Evolutionary conservation across 2,797 vertebrate genomes (phyloP), one percentile per base, ranked within the genome.

Genomic region (Enteromius anoplus): DNA sequence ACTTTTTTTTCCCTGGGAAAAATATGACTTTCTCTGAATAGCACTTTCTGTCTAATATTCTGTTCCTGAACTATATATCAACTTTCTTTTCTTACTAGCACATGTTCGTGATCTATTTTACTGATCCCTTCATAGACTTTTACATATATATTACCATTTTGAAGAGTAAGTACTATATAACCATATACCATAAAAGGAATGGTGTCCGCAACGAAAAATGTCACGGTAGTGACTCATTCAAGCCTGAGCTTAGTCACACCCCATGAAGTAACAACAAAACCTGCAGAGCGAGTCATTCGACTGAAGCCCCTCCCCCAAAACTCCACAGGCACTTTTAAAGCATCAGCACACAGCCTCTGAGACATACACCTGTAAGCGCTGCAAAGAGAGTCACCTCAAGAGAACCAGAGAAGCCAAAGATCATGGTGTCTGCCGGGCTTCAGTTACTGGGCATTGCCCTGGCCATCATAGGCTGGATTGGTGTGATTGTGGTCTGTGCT

Each of bases 351-450:
- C 62, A 66, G 65, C 68, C 42, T 66, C 5, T 58, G 21, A 55
- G 47, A 71, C 81, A 85, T 23, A 78, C 69, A 37, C 62, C 34
- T 78, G 53, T 49, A 8, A 83, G 42, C 76, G 84, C 29, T 68
- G 51, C 49, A 68, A 62, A 78, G 3, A 68, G 64, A 65, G 21
- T 34, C 4, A 21, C 77, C 83, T 85, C 21, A 37, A 65, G 23
- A 75, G 62, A 15, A 72, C 10, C n/a, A 81, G 64, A 64, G 51
- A 9, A 85, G 34, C 82, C 53, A 62, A 83, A 53, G 32, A 90
- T 60, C 0, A 99, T 99, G 98, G 96, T 95, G 62, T 97, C 97
- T 75, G 92, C 96, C 87, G 98, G 98, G 8, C 88, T 99, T 17
- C 98, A 99, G 90, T 95, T 99, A 64, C 88, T 98, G 91, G 98